Conservation (phyloP, 2,797 vertebrate species). For the Scyliorhinus canicula region DNA sequence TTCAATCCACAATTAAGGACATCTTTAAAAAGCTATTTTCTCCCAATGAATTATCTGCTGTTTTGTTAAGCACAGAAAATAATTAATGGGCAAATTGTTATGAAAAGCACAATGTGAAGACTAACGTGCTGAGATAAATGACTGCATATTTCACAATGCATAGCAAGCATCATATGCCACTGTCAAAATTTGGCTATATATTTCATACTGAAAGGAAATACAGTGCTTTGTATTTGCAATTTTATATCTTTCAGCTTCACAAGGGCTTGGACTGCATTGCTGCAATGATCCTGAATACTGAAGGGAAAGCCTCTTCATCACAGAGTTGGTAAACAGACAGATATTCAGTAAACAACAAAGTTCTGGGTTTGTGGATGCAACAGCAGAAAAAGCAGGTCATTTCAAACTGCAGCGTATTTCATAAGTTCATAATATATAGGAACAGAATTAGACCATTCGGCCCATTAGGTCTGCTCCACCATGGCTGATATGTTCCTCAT, state of each 20-base stretch:
- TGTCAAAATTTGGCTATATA: not conserved
- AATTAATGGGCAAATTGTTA: not conserved
- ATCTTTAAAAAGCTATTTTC: not conserved
- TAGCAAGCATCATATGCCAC: not conserved
- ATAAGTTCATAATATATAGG: too few species aligned
- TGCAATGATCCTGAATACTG: not conserved
- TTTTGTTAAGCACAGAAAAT: not conserved
- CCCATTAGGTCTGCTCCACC: too few species aligned
- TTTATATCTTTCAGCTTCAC: not conserved
- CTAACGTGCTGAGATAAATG: not conserved
- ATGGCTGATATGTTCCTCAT: too few species aligned
- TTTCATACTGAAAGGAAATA: not conserved
- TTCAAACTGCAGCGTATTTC: not conserved
- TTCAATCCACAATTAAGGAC: not conserved
- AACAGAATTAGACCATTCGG: too few species aligned
- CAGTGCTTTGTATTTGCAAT: not conserved
- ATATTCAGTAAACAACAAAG: not conserved
- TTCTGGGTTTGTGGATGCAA: not conserved
- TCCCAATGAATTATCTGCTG: not conserved
- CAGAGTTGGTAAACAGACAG: not conserved
- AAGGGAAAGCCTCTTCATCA: not conserved
- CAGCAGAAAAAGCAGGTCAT: not conserved
- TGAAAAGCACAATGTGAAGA: not conserved
- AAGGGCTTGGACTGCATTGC: not conserved
- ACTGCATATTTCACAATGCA: not conserved